These are phyloP conservation scores for Metopia argyrocephala DNA, from an alignment of 2,888 invertebrate genomes.

Conservation along the genomic window DNA sequence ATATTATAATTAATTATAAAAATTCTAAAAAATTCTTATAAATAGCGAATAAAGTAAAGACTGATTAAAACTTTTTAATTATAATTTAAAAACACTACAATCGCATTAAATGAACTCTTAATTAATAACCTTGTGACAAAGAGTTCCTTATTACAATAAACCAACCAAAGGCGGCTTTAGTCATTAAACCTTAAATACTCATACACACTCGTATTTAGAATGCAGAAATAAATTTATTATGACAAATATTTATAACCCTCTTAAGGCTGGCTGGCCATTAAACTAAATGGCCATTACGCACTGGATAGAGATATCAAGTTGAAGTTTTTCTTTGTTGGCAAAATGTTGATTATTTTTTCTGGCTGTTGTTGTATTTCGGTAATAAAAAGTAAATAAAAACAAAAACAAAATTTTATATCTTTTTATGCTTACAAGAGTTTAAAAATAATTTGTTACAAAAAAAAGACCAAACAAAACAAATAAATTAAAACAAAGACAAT, in stretches of 20 bases:
- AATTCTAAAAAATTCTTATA: too few relatives aligned
- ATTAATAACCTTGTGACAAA: background rate
- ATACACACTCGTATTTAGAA: background rate
- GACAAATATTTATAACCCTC: background rate
- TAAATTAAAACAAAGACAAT: too few relatives aligned
- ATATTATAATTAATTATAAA: too few relatives aligned
- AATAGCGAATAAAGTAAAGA: too few relatives aligned
- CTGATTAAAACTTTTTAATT: too few relatives aligned
- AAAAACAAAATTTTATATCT: background rate
- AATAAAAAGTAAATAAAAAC: background rate
- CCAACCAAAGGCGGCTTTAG: background rate
- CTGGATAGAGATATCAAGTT: background rate
- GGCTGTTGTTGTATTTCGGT: background rate
- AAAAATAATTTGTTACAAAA: conserved; percentile 30
- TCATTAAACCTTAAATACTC: background rate
- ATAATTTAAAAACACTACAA: background rate
- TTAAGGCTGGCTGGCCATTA: background rate
- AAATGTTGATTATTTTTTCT: background rate
- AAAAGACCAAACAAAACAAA: background rate
- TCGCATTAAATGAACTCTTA: background rate
- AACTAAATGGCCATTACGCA: too few relatives aligned
- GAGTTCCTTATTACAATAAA: background rate
- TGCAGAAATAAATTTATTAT: background rate
- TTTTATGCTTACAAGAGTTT: conserved; percentile 21
- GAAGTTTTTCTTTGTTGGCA: background rate